Percentiles rank a stretch among this genome's conserved stretches.
Conservation (phyloP, 2,797 vertebrate genomes). For the Rhinichthys osculus region DNA sequence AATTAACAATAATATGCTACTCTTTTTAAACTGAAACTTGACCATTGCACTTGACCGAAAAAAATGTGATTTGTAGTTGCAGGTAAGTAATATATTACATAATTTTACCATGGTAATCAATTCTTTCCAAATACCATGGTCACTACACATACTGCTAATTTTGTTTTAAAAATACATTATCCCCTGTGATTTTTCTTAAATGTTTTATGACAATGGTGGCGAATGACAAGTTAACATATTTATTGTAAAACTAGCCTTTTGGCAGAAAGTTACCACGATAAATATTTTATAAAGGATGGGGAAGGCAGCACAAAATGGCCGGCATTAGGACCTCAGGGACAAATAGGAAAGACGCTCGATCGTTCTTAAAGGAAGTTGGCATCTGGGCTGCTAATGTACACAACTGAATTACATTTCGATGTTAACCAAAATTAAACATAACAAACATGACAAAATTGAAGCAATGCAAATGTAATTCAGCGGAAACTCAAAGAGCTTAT, state of each 20-base stretch:
- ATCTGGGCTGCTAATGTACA: conserved; percentile 34
- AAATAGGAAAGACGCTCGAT: conserved; percentile 73
- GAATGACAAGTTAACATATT: not conserved
- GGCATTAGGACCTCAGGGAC: conserved; percentile 88
- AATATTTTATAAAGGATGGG: conserved; percentile 15
- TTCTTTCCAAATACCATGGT: not conserved
- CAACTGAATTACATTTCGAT: not conserved
- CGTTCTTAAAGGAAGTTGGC: conserved; percentile 72
- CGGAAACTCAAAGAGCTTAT: not conserved
- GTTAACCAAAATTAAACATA: not conserved
- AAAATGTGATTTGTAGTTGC: not conserved
- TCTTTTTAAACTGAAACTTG: not conserved
- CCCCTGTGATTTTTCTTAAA: not conserved
- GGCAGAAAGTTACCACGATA: not conserved
- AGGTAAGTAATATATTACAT: not conserved
- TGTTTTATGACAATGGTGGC: not conserved
- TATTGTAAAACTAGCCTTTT: not conserved
- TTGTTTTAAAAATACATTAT: not conserved
- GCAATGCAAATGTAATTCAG: not conserved
- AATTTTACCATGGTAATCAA: not conserved
- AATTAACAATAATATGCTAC: not conserved
- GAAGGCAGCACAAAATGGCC: conserved; percentile 80
- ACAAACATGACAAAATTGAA: not conserved
- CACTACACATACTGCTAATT: not conserved
- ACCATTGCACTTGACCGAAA: not conserved